These are phyloP conservation scores for Brachycybe producta DNA, from an alignment of 2,888 invertebrate genomes.

Conservation along the genomic window DNA sequence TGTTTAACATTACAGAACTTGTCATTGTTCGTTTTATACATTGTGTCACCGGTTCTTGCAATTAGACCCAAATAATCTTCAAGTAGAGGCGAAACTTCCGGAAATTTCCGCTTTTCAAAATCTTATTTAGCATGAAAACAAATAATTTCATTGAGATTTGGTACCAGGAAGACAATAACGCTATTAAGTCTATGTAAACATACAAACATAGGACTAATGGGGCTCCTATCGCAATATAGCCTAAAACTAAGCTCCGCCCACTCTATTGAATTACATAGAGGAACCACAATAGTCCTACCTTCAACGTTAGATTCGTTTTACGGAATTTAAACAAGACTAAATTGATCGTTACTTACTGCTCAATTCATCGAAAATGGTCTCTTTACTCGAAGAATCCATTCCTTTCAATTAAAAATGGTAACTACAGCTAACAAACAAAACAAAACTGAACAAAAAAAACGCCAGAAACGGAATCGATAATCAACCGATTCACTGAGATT, in stretches of 20 bases:
- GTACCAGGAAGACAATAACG: background rate
- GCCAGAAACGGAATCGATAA: too few relatives aligned
- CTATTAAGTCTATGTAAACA: background rate
- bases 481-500: too few relatives aligned
- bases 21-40: slow-evolving; percentile 34
- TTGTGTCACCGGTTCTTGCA: slow-evolving; percentile 84
- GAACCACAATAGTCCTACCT: too few relatives aligned
- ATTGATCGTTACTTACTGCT: slow-evolving; percentile 13
- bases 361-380: slow-evolving; percentile 16
- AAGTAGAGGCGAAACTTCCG: slow-evolving; percentile 72
- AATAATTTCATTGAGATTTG: slow-evolving; percentile 5
- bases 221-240: too few relatives aligned
- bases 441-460: too few relatives aligned
- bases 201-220: too few relatives aligned
- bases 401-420: background rate
- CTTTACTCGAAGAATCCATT: slow-evolving; percentile 12
- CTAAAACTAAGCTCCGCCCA: too few relatives aligned
- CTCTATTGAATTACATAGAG: too few relatives aligned
- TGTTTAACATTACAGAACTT: slow-evolving; percentile 14
- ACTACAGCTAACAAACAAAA: too few relatives aligned
- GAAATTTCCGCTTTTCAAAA: slow-evolving; percentile 50
- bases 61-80: slow-evolving; percentile 81
- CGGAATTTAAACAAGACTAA: too few relatives aligned
- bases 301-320: too few relatives aligned
- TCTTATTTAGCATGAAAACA: slow-evolving; percentile 23